These are phyloP conservation scores for Cyanocitta stelleri DNA, from an alignment of 2,113 vertebrate genomes.

Conservation along the genomic window DNA sequence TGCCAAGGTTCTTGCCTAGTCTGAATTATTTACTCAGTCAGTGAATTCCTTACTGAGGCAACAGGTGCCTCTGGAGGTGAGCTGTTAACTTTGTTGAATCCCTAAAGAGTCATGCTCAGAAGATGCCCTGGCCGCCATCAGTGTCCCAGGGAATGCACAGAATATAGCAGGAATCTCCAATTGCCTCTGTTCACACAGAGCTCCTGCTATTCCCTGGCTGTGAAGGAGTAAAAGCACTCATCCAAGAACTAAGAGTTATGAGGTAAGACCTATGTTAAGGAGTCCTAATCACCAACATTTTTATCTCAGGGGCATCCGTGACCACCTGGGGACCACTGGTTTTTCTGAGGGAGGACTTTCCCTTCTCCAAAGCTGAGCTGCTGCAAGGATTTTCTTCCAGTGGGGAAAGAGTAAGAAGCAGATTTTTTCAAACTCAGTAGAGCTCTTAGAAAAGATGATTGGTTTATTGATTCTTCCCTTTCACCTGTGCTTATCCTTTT, in stretches of 20 bases:
- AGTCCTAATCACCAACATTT: not conserved
- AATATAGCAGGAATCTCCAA: not conserved
- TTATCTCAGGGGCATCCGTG: not conserved
- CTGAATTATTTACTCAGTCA: not conserved
- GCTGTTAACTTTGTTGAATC: not conserved
- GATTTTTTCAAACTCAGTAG: not conserved
- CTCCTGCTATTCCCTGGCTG: not conserved
- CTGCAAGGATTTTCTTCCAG: not conserved
- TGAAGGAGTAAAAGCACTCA: not conserved
- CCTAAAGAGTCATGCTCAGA: not conserved
- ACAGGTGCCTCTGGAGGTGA: not conserved
- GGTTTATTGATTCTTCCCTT: not conserved
- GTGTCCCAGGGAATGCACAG: not conserved
- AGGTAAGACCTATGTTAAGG: not conserved
- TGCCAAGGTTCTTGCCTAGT: not conserved
- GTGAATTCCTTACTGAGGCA: not conserved
- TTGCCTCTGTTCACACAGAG: not conserved
- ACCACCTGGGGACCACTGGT: fast-evolving
- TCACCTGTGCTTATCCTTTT: not conserved
- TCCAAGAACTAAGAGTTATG: not conserved
- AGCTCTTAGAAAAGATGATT: not conserved
- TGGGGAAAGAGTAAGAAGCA: not conserved
- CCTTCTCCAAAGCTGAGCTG: not conserved
- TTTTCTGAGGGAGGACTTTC: not conserved
- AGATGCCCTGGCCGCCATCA: not conserved